A percentile compares a stretch with the other conserved stretches of the same genome.
These are phyloP conservation scores for Typhlomys cinereus DNA, from an alignment of 2,113 vertebrate species.

Conservation along the genomic window DNA sequence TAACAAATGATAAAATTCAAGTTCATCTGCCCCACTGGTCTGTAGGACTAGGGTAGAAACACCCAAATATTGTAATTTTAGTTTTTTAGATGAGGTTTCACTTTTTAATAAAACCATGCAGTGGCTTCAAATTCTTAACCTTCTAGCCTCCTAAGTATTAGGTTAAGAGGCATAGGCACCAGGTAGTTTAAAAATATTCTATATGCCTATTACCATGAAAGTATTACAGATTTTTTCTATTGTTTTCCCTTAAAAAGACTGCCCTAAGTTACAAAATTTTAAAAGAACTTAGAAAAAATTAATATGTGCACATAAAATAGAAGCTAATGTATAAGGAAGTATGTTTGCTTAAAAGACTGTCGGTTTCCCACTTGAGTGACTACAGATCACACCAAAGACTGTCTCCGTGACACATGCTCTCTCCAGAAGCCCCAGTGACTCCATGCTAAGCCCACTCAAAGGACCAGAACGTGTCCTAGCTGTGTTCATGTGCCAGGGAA, in stretches of 20 bases:
- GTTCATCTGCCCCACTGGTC: neutral
- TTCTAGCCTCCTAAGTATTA: neutral
- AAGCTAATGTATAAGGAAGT: neutral
- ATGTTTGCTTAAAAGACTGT: neutral
- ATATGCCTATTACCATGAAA: slow-evolving; percentile 13
- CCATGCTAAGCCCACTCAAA: too few species aligned
- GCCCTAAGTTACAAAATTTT: slow-evolving; percentile 3
- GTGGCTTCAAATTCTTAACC: neutral
- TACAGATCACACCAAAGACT: slow-evolving; percentile 49
- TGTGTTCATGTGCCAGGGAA: neutral
- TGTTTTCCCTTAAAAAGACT: neutral
- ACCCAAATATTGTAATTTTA: neutral
- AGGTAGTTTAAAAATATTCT: neutral
- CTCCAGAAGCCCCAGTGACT: slow-evolving; percentile 43
- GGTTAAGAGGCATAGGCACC: neutral
- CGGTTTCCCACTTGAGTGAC: slow-evolving; percentile 56
- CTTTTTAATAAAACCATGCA: neutral
- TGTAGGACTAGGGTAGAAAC: neutral
- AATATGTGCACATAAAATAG: neutral
- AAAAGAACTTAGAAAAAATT: slow-evolving; percentile 55
- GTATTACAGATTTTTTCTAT: neutral
- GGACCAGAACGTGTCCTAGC: too few species aligned
- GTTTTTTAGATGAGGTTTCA: neutral
- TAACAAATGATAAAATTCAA: slow-evolving; percentile 35
- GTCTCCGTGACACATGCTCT: slow-evolving; percentile 63